phyloP scores from a whole-genome alignment of 2,113 vertebrate species.

The Dipodomys ordii region DNA sequence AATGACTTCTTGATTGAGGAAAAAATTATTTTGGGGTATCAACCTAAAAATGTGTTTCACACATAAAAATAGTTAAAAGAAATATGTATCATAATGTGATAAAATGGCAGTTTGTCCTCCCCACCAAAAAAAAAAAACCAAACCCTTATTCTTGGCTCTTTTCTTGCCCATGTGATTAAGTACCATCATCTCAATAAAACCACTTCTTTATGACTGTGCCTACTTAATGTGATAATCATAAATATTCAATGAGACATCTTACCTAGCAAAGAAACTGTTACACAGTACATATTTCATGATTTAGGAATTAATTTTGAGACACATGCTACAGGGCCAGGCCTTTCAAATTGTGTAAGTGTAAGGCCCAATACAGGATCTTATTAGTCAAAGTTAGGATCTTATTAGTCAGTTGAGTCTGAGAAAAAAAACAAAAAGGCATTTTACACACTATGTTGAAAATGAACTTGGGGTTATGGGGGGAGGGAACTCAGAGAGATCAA shows the following conservation, averaged over 20 bases:
- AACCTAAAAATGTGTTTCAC: constrained; percentile 40
- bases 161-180: neutral
- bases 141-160: neutral
- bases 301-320: constrained; percentile 29
- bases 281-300: neutral
- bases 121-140: too few species aligned
- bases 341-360: neutral
- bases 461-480: too few species aligned
- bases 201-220: neutral
- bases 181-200: neutral
- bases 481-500: too few species aligned
- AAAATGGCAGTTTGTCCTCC: neutral
- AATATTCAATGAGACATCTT: constrained; percentile 25
- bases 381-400: constrained; percentile 21
- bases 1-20: neutral
- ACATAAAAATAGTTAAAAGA: constrained; percentile 11
- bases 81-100: neutral
- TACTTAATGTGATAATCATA: neutral
- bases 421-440: constrained; percentile 16
- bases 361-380: neutral
- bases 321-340: constrained; percentile 19
- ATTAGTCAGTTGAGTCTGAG: neutral
- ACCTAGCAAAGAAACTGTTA: constrained; percentile 30
- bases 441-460: neutral
- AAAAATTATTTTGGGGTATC: neutral